Evolutionary conservation across 2,113 vertebrate species (phyloP).

Genomic region (Paradisaea rubra): DNA sequence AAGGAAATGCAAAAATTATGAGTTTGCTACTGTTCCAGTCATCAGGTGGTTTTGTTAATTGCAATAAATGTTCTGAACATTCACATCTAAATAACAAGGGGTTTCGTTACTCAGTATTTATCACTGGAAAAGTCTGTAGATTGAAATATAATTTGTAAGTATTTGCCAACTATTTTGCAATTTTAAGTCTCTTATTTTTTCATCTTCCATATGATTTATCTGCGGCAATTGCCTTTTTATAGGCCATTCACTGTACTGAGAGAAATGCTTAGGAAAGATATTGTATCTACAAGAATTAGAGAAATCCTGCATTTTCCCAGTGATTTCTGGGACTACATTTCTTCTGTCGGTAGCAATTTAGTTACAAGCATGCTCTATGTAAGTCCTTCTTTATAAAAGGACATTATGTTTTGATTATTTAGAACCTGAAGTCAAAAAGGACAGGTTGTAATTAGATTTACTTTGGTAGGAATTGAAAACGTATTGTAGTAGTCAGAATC

Average conservation of each 20-base stretch:
- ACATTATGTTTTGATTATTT: constrained; percentile 1
- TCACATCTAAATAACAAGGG: background rate
- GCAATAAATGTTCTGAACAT: background rate
- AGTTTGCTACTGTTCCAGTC: background rate
- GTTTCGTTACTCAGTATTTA: background rate
- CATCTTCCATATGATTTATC: background rate
- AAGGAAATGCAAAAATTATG: background rate
- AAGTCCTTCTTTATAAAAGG: background rate
- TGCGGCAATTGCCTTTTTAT: background rate
- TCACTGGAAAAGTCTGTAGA: background rate
- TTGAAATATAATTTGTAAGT: background rate
- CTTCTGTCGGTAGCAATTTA: background rate
- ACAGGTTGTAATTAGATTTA: background rate
- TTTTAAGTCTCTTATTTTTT: background rate
- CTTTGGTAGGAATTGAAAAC: background rate
- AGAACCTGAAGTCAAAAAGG: background rate
- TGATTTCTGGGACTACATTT: background rate
- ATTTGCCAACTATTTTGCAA: background rate
- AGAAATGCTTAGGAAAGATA: background rate
- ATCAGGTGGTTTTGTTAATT: background rate
- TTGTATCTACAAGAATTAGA: background rate
- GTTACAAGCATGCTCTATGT: background rate
- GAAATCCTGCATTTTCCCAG: background rate
- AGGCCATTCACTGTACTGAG: background rate
- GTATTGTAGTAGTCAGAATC: background rate